Percentiles rank a stretch among this genome's conserved stretches.
Conservation (phyloP, 2,888 invertebrate genomes). For the Sesia apiformis region DNA sequence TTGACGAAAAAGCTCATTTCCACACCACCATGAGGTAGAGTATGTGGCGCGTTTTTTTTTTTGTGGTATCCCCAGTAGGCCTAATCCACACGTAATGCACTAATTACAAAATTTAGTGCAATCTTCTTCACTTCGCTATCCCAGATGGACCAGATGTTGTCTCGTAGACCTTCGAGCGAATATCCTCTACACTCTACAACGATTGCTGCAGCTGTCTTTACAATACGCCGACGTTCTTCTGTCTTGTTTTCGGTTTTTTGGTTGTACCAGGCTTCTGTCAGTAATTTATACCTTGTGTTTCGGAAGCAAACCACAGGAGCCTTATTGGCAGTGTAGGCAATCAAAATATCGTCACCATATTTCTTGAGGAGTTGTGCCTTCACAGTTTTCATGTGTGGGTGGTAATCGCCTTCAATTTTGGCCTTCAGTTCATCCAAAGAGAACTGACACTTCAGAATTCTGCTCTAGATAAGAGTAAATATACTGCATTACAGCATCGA, state of each 20-base stretch:
- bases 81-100: too few relatives aligned
- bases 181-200: not conserved
- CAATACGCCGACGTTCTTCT: constrained; percentile 12
- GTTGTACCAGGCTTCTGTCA: constrained; percentile 31
- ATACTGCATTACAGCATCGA: constrained; percentile 7
- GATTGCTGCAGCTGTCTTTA: not conserved
- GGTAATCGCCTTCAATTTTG: constrained; percentile 3
- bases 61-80: too few relatives aligned
- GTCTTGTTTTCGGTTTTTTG: constrained; percentile 24
- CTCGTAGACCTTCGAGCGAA: not conserved
- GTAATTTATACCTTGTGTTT: constrained; percentile 12
- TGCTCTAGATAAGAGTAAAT: constrained; percentile 8
- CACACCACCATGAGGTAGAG: too few relatives aligned
- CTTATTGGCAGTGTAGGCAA: constrained; percentile 3
- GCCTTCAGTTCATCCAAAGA: not conserved
- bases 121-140: too few relatives aligned
- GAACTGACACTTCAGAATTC: constrained; percentile 4
- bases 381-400: constrained; percentile 2
- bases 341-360: constrained; percentile 3
- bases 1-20: too few relatives aligned
- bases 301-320: not conserved
- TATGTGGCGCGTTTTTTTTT: too few relatives aligned
- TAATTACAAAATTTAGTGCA: too few relatives aligned
- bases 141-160: too few relatives aligned
- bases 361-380: constrained; percentile 3